Conservation (phyloP, 2,888 invertebrate genomes). For the Agrenia bidenticulata region DNA sequence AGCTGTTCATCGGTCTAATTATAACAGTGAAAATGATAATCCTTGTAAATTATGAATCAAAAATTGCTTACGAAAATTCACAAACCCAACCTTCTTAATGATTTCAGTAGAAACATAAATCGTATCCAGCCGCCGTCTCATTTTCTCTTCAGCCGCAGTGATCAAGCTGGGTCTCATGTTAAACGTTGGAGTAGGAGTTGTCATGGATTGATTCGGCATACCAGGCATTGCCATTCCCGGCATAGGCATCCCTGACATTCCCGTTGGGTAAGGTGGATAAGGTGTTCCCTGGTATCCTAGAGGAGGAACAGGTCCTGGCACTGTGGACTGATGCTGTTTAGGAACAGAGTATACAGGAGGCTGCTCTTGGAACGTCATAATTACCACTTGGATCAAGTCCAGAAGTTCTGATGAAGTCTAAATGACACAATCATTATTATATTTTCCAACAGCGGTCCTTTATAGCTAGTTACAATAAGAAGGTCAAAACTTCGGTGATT, state of each 20-base stretch:
- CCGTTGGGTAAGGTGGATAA: slow-evolving; percentile 39
- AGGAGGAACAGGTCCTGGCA: slow-evolving; percentile 19
- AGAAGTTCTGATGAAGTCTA: slow-evolving; percentile 72
- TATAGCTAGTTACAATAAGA: neutral
- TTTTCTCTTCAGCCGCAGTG: slow-evolving; percentile 93
- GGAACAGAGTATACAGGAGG: slow-evolving; percentile 84
- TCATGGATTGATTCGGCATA: neutral
- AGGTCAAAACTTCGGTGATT: no score
- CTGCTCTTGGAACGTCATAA: slow-evolving; percentile 87
- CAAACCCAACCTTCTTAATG: slow-evolving; percentile 33
- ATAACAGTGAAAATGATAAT: neutral
- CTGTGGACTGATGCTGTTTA: slow-evolving; percentile 52
- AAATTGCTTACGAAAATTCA: neutral
- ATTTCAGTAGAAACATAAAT: slow-evolving; percentile 50
- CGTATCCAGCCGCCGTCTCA: slow-evolving; percentile 70
- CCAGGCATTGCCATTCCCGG: slow-evolving; percentile 6
- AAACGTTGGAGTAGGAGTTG: slow-evolving; percentile 20
- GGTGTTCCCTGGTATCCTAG: slow-evolving; percentile 34
- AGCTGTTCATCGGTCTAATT: slow-evolving; percentile 46
- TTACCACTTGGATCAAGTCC: slow-evolving; percentile 86
- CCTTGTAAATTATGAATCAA: neutral
- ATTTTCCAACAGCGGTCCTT: slow-evolving; percentile 8
- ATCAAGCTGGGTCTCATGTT: slow-evolving; percentile 82
- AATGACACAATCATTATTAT: slow-evolving; percentile 29
- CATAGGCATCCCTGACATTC: slow-evolving; percentile 52